Evolutionary conservation across 2,113 vertebrate genomes (phyloP), one percentile per base, ranked within the genome.

Genomic region (Microtus ochrogaster): DNA sequence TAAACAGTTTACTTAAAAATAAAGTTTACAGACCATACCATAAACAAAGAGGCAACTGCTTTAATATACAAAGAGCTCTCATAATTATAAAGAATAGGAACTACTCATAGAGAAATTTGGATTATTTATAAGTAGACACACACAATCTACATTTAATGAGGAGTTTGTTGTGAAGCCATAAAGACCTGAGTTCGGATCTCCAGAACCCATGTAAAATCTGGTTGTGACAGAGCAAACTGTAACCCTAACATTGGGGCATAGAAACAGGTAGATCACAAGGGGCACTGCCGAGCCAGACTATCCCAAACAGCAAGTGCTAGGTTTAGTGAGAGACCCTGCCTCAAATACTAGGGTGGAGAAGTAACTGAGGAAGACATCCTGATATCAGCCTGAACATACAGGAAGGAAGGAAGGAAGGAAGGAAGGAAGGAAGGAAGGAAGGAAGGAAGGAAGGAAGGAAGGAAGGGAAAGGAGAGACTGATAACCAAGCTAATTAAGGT

Each of bases 401-500:
- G n/a, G n/a, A 39, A 74, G n/a, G 24, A 28, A 41, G 17, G 39
- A 33, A 61, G 58, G 58, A 58, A 58, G 55, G 30, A 36, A 36
- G 49, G 47, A 47, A 47, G 47, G 49, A 49, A 49, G 49, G 49
- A 49, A 36, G 19, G 52, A 52, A 14, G 52, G 52, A 52, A 52
- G 52, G 52, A 52, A 52, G 14, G 52, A 52, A 52, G 52, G 52
- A 49, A 49, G 9, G 47, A 49, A 49, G 47, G 9, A 52, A 52
- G 52, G 4, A 55, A 55, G 55, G 55, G 17, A 19, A 24, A 24
- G 52, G 49, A 58, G 21, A n/a, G 52, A n/a, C 49, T 36, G 47
- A 21, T 49, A 79, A 49, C 28, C 47, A 78, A 79, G 77, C 17
- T 52, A 73, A 92, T 89, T 93, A 78, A 97, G 91, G 87, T 85